A percentile compares a stretch with the other conserved stretches of the same genome.
Conservation (phyloP, 2,888 invertebrate species). For the Monoplex corrugatus region DNA sequence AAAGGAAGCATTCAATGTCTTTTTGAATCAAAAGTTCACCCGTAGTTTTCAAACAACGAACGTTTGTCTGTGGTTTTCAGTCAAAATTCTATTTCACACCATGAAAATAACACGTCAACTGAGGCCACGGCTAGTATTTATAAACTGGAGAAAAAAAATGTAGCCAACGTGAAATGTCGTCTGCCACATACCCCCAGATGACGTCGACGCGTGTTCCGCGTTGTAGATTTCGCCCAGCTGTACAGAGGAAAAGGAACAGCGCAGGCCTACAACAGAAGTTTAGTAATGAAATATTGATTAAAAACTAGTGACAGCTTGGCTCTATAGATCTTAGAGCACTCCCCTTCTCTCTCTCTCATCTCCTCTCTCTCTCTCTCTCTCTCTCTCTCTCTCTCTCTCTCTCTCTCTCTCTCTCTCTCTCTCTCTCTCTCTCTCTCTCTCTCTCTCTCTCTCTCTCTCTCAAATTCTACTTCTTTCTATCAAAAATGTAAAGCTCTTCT, state of each 20-base stretch:
- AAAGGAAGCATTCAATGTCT: background rate
- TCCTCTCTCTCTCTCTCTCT: background rate
- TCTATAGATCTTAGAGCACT: constrained; percentile 10
- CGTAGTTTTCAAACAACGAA: background rate
- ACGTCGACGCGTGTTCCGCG: constrained; percentile 12
- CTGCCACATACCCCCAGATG: constrained; percentile 22
- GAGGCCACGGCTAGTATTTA: background rate
- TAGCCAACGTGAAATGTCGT: background rate
- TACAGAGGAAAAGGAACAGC: background rate
- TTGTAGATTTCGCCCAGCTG: constrained; percentile 4
- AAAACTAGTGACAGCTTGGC: constrained; percentile 16
- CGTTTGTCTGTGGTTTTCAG: background rate
- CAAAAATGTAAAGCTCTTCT: no score
- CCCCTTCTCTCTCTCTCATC: background rate
- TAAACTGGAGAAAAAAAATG: background rate
- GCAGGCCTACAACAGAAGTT: background rate
- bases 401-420: background rate
- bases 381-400: background rate
- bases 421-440: background rate
- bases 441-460: constrained; percentile 6
- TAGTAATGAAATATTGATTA: background rate
- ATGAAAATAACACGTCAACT: background rate
- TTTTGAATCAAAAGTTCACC: background rate
- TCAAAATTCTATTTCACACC: no score
- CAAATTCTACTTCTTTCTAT: background rate